A percentile compares a stretch with the other conserved stretches of the same genome.
These are phyloP conservation scores for Sarcophaga variegata DNA, from an alignment of 2,888 invertebrate genomes.

Conservation along the genomic window DNA sequence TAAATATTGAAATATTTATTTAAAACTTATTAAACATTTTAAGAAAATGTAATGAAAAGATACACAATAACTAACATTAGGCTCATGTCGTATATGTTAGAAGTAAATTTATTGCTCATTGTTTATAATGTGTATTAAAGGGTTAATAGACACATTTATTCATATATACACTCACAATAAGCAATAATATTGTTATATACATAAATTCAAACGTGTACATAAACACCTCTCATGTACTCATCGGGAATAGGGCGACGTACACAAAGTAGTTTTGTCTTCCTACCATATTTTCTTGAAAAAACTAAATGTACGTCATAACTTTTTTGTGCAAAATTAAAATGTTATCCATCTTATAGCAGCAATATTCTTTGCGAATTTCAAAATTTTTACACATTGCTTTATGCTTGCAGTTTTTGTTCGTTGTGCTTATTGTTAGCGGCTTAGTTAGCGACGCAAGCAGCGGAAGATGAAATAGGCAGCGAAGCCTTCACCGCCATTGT, in stretches of 20 bases:
- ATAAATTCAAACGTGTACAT: constrained; percentile 32
- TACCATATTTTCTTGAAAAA: constrained; percentile 19
- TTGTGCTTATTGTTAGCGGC: constrained; percentile 48
- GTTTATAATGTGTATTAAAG: constrained; percentile 28
- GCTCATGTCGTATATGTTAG: background rate
- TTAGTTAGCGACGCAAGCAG: constrained; percentile 44
- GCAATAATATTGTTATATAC: background rate
- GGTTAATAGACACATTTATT: constrained; percentile 35
- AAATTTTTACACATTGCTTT: constrained; percentile 1
- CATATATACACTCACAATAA: background rate
- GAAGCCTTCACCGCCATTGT: constrained; percentile 67
- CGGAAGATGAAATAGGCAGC: constrained; percentile 11
- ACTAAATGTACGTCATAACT: background rate
- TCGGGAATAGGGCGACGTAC: constrained; percentile 66
- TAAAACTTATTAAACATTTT: too few species aligned
- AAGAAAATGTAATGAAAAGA: too few species aligned
- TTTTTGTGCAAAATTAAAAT: background rate
- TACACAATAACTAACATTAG: background rate
- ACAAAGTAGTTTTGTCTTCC: constrained; percentile 41
- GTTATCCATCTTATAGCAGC: background rate
- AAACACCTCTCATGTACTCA: constrained; percentile 6
- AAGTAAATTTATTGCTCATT: background rate
- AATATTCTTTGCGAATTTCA: background rate
- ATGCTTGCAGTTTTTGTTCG: constrained; percentile 23
- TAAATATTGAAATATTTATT: background rate